Evolutionary conservation across 2,888 invertebrate genomes (phyloP).

Genomic region (Nephrotoma flavescens): DNA sequence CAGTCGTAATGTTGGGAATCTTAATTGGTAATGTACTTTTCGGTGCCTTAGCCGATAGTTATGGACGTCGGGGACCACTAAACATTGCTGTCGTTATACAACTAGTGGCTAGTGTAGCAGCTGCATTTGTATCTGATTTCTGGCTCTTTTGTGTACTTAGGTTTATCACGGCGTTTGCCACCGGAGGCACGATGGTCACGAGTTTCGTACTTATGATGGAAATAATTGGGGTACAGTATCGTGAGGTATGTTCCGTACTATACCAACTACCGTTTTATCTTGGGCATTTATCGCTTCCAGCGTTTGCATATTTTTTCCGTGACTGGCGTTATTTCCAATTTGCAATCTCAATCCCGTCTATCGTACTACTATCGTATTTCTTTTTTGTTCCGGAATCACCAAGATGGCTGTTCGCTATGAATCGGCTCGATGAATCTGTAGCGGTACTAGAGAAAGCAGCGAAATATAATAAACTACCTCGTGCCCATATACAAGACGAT

Average conservation of each 20-base stretch:
- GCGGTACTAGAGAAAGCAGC: slow-evolving; percentile 47
- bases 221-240: slow-evolving; percentile 41
- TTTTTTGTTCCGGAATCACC: slow-evolving; percentile 67
- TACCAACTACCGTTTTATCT: slow-evolving; percentile 58
- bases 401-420: slow-evolving; percentile 58
- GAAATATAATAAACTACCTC: slow-evolving; percentile 37
- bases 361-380: slow-evolving; percentile 44
- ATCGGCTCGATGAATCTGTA: slow-evolving; percentile 44
- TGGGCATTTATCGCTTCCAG: slow-evolving; percentile 47
- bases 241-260: slow-evolving; percentile 37
- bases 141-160: slow-evolving; percentile 47
- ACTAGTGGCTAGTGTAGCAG: slow-evolving; percentile 50
- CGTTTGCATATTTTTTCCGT: slow-evolving; percentile 48
- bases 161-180: slow-evolving; percentile 58
- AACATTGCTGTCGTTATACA: slow-evolving; percentile 59
- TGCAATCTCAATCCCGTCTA: slow-evolving; percentile 45
- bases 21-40: slow-evolving; percentile 60
- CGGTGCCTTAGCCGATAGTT: slow-evolving; percentile 66
- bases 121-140: slow-evolving; percentile 54
- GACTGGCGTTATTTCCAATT: slow-evolving; percentile 55
- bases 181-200: slow-evolving; percentile 73
- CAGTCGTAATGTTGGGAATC: slow-evolving; percentile 63
- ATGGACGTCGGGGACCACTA: slow-evolving; percentile 59
- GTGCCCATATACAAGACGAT: slow-evolving; percentile 32
- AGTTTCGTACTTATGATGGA: slow-evolving; percentile 58